A percentile compares a stretch with the other conserved stretches of the same genome.
phyloP scores from a whole-genome alignment of 2,888 invertebrate genomes.

The Villa cingulata region DNA sequence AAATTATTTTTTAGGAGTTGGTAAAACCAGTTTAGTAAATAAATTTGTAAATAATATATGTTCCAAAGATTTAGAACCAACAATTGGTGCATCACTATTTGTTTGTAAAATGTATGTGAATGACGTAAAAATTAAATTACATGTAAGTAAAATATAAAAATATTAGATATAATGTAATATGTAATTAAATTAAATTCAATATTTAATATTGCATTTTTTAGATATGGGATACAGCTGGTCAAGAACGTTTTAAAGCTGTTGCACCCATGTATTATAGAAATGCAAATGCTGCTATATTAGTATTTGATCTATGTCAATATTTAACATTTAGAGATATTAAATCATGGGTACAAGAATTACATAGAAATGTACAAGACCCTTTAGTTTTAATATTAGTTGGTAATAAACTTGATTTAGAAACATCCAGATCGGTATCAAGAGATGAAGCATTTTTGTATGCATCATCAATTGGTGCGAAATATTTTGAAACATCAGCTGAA shows the following conservation, averaged over 20 bases:
- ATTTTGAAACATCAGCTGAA: conserved; percentile 75
- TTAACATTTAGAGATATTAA: conserved; percentile 66
- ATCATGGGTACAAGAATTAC: conserved; percentile 70
- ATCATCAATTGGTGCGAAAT: conserved; percentile 63
- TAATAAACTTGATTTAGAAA: conserved; percentile 68
- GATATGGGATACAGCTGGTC: conserved; percentile 37
- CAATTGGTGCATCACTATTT: conserved; percentile 83
- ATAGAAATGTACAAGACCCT: conserved; percentile 62
- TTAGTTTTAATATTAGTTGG: conserved; percentile 72
- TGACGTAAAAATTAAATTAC: conserved; percentile 57
- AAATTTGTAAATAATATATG: conserved; percentile 68
- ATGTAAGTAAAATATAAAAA: conserved; percentile 41
- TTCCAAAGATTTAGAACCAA: conserved; percentile 61
- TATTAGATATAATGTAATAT: not conserved
- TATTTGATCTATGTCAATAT: conserved; percentile 70
- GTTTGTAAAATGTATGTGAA: conserved; percentile 67
- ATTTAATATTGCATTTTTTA: conserved; percentile 14
- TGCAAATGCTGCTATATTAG: conserved; percentile 75
- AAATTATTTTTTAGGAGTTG: conserved; percentile 63
- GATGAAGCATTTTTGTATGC: conserved; percentile 67
- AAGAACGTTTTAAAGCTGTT: conserved; percentile 63
- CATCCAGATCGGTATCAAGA: conserved; percentile 45
- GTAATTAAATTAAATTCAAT: not conserved
- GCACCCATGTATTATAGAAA: conserved; percentile 92
- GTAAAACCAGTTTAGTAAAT: conserved; percentile 75